These are phyloP conservation scores for Euschistus heros DNA, from an alignment of 1,140 invertebrate species.

Conservation along the genomic window DNA sequence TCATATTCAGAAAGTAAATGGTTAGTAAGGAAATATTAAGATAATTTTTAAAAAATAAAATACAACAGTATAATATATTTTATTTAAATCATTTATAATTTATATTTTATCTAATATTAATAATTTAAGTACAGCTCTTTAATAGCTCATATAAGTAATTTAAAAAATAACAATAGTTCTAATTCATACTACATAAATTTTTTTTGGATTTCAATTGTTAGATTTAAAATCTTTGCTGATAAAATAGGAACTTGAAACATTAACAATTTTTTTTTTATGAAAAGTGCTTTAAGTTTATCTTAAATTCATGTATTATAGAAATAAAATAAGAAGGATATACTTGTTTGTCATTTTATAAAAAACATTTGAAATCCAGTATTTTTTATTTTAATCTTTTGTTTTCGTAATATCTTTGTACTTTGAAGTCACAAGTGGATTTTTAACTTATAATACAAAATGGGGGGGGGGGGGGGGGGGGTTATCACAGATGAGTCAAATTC, in stretches of 20 bases:
- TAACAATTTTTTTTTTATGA: not conserved
- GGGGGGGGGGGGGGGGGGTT: not conserved
- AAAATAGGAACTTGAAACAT: conserved; percentile 9
- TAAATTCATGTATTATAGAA: not conserved
- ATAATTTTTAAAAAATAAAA: not conserved
- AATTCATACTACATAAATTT: not conserved
- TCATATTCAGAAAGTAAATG: too few species aligned
- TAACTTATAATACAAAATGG: not conserved
- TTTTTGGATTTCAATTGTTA: not conserved
- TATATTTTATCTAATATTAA: not conserved
- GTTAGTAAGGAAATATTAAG: too few species aligned
- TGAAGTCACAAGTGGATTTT: conserved; percentile 1
- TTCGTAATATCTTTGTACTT: conserved; percentile 9
- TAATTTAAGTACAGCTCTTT: conserved; percentile 3
- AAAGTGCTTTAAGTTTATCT: too few species aligned
- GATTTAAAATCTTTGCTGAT: too few species aligned
- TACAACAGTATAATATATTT: conserved; percentile 1
- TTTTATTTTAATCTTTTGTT: not conserved
- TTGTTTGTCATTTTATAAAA: conserved; percentile 15
- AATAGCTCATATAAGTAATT: not conserved
- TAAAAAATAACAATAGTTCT: not conserved
- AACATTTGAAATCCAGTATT: not conserved
- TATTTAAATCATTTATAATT: conserved; percentile 1
- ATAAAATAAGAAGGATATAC: conserved; percentile 3
- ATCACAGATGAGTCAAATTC: conserved; percentile 11